Base-by-base conservation (phyloP, 1,140 invertebrate genomes). In the Drosophila pandora region DNA sequence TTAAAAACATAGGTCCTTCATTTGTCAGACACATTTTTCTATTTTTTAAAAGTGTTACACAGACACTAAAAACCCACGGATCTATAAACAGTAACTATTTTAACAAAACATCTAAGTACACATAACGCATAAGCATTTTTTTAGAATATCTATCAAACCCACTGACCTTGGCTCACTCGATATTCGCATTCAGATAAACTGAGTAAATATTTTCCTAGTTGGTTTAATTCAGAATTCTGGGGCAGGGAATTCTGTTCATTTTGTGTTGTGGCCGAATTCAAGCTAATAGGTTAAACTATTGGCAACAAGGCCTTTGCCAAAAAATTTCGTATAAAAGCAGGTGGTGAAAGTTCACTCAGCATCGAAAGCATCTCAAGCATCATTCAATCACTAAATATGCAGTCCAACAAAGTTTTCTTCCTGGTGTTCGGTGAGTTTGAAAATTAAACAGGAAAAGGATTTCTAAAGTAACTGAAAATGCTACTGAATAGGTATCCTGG, bases 141-240 rank as follows among this genome's bases (percentile, higher is more conserved):
- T 28, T 1, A 6, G 25, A 28, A 28, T 28, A 28, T 28, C 25
- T 37, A n/a, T 2, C 34, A n/a, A 50, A 64, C 34, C 12, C 17
- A 10, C 21, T 64, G 34, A 67, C 59, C 59, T 64, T 67, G 59
- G 5, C 45, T 12, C n/a, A 39, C 13, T 25, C 21, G n/a, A 43
- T 25, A 25, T n/a, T n/a, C 21, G 30, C 21, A 49, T 43, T 25
- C 2, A n/a, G 25, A 41, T 23, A 17, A 49, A 32, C 48, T 47
- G 2, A 8, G n/a, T 13, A 56, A 62, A 71, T 84, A 84, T 84
- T 85, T 69, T 12, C 21, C 48, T 76, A 84, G 68, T 63, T 85
- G 81, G 59, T 60, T 49, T 12, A 58, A 55, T 50, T 9, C 6
- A 57, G 50, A 57, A 49, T 75, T 60, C 22, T 59, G 39, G 57